Base-by-base conservation (phyloP, 2,888 invertebrate genomes). In the Scaptomyza polygonia region DNA sequence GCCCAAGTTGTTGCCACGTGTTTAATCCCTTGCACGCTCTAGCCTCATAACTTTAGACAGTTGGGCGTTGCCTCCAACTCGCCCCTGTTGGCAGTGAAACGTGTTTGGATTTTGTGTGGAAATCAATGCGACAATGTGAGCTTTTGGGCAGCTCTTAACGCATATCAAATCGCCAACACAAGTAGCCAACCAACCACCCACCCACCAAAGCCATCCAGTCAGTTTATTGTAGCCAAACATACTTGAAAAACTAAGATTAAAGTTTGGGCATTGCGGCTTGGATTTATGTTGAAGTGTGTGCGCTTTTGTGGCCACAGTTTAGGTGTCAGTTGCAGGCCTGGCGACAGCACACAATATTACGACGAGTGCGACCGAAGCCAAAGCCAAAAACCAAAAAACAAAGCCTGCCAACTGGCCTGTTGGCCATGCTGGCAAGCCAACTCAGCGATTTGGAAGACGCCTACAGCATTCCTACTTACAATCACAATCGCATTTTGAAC, bases 251-350 rank as follows among this genome's bases (percentile, higher is more conserved):
- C 64, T 30, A 44, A 51, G 48, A 62, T 52, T 59, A 56, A 72
- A 70, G 71, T 67, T 63, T 53, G 42, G 27, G 49, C 55, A 67
- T 12, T 64, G 57, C 59, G 45, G 40, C 30, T 44, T 54, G 66
- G 59, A 74, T 75, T 69, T 69, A 49, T 61, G 62, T 40, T 68
- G 54, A 69, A 72, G 69, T 72, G 66, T 61, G 56, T 55, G 51
- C 18, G 45, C 75, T 68, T 61, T 67, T 67, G 71, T 57, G 59
- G 58, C 57, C 57, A 61, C 63, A 55, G 67, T 61, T 61, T 58
- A 54, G 62, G 74, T 84, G 81, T 81, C 81, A 84, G 77, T 77
- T 77, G 79, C 84, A 84, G 71, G 52, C 63, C 57, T 57, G 45
- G 30, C 29, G 12, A 21, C 42, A 52, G 27, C 32, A 29, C 16